Conservation (phyloP, 2,888 invertebrate genomes). For the Aspidiotus destructor region DNA sequence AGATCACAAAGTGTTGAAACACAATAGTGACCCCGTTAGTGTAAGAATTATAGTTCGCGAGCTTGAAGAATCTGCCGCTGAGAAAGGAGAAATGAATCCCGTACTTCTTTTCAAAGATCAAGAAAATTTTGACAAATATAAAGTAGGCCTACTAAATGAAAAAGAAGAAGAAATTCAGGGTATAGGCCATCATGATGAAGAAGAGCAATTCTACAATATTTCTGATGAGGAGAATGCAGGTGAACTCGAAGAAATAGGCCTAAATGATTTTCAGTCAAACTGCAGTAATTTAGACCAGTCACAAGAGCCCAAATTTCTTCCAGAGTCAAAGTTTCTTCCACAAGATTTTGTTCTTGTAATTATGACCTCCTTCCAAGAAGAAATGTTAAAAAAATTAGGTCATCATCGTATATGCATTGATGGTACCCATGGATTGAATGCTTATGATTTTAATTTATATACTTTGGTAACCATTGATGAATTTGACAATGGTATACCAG, state of each 20-base stretch:
- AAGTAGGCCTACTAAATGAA: too few species aligned
- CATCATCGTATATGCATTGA: background rate
- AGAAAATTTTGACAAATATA: too few species aligned
- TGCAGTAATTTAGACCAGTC: too few species aligned
- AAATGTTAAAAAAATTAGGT: background rate
- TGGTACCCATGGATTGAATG: conserved; percentile 7
- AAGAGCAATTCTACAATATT: too few species aligned
- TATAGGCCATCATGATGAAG: too few species aligned
- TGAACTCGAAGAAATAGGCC: too few species aligned
- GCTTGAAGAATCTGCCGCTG: background rate
- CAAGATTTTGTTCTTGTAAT: background rate
- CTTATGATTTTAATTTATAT: background rate
- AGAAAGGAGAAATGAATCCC: background rate
- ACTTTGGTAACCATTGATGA: conserved; percentile 9
- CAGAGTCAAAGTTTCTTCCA: too few species aligned
- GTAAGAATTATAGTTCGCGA: background rate
- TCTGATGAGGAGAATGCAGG: too few species aligned
- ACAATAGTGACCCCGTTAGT: background rate
- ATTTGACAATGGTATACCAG: conserved; percentile 11
- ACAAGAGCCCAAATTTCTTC: too few species aligned
- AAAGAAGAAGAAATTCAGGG: too few species aligned
- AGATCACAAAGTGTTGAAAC: background rate
- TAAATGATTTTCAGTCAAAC: too few species aligned
- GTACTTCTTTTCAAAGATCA: too few species aligned
- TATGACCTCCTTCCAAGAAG: background rate